Evolutionary conservation across 2,797 vertebrate genomes (phyloP), one percentile per base, ranked within the genome.

Genomic region (Sebastes minor): DNA sequence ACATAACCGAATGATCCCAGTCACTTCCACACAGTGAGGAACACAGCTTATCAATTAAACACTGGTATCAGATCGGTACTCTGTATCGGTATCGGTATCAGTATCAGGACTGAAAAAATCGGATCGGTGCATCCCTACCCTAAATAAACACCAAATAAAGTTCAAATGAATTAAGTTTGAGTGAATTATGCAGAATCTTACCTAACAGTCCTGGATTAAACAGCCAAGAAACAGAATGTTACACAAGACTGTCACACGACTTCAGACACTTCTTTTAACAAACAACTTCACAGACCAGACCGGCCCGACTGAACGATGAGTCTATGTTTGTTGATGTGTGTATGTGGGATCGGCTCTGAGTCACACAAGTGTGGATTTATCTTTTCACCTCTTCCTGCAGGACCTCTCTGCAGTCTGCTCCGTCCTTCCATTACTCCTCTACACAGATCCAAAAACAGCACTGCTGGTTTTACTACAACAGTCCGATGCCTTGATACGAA

Each of bases 311-410:
- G 76, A 75, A 33, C 78, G 71, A 78, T 78, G 76, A 64, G 75
- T 69, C 57, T 30, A 28, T 73, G 72, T 81, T 57, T 78, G 83
- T 28, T 75, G 66, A 77, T 79, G 72, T 74, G 74, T 81, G 78
- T 81, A 53, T 68, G 78, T 62, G 71, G 66, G 52, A 76, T 77
- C 28, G 49, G 49, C 79, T 88, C 80, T 60, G 87, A 86, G 76
- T 84, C 76, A 90, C 72, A 62, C 56, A 63, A 46, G 63, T 74
- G 64, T 71, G 63, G 55, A 76, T 80, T 77, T 76, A 81, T 84
- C 84, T 82, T 69, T 76, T 56, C 65, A 25, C 27, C 52, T 71
- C 78, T 81, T 80, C 66, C 74, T 69, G 46, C 74, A 53, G 61
- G 53, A 78, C 63, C 28, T 55, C 56, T 23, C 71, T 32, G 61